These are phyloP conservation scores for Oryzias melastigma DNA, from an alignment of 2,113 vertebrate genomes.

Conservation along the genomic window DNA sequence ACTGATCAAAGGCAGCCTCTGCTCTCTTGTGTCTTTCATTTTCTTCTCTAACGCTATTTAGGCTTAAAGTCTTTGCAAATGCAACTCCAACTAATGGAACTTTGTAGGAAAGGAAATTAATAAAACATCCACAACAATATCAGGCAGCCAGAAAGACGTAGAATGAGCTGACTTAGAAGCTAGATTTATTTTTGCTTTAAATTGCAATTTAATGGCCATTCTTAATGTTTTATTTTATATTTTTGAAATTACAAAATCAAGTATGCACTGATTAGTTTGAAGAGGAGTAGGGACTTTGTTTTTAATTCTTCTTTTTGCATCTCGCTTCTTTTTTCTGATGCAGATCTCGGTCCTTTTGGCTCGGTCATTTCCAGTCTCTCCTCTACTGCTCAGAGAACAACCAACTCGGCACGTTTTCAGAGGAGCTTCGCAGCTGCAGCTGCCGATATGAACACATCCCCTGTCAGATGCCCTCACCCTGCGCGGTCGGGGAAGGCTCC, in stretches of 20 bases:
- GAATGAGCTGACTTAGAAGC: too few species aligned
- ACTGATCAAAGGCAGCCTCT: slow-evolving; percentile 46
- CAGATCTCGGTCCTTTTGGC: slow-evolving; percentile 91
- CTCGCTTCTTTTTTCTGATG: background rate
- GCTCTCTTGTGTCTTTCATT: slow-evolving; percentile 3
- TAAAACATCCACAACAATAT: background rate
- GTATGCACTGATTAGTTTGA: too few species aligned
- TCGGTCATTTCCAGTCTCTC: slow-evolving; percentile 91
- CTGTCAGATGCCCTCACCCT: slow-evolving; percentile 86
- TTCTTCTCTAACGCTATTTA: slow-evolving; percentile 6
- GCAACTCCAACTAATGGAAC: background rate
- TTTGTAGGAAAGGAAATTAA: slow-evolving; percentile 3
- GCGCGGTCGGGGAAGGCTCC: slow-evolving; percentile 82
- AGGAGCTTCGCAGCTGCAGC: slow-evolving; percentile 90
- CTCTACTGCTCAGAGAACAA: slow-evolving; percentile 97
- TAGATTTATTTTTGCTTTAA: too few species aligned
- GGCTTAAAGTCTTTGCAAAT: slow-evolving; percentile 11
- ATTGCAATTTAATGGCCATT: too few species aligned
- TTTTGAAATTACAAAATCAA: too few species aligned
- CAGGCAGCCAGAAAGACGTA: background rate
- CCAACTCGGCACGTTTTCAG: slow-evolving; percentile 90
- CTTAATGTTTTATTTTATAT: too few species aligned
- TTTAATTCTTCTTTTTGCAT: background rate
- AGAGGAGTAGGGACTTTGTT: background rate
- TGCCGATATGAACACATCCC: slow-evolving; percentile 87